Evolutionary conservation across 2,797 vertebrate species (phyloP).

Genomic region (Spondyliosoma cantharus): DNA sequence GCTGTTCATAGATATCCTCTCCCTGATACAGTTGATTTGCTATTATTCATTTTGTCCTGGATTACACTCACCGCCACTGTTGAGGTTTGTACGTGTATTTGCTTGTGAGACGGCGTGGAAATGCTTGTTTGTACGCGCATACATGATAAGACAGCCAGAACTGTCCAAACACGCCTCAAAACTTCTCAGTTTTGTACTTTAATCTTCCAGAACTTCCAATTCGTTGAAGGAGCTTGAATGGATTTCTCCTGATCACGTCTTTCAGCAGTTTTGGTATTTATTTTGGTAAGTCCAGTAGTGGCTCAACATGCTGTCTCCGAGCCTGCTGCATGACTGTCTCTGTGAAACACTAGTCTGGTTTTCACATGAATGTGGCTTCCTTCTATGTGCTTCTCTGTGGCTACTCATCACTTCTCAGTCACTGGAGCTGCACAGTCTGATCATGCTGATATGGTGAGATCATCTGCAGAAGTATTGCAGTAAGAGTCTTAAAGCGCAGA

Average conservation of each 20-base stretch:
- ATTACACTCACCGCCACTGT: neutral
- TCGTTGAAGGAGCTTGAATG: conserved; percentile 67
- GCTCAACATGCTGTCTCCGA: conserved; percentile 59
- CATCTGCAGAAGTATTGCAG: conserved; percentile 21
- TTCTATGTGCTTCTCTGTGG: conserved; percentile 30
- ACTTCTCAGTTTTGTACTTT: conserved; percentile 49
- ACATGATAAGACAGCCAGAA: conserved; percentile 42
- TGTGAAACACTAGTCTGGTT: conserved; percentile 37
- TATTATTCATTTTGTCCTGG: neutral
- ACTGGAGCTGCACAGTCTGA: conserved; percentile 12
- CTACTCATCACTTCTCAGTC: conserved; percentile 30
- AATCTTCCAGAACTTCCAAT: conserved; percentile 59
- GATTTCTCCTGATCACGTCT: conserved; percentile 73
- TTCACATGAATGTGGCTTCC: conserved; percentile 35
- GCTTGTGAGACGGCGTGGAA: conserved; percentile 19
- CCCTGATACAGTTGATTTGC: neutral
- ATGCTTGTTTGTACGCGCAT: conserved; percentile 44
- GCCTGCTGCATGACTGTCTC: conserved; percentile 38
- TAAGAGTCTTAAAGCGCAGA: neutral
- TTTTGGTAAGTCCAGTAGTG: conserved; percentile 65
- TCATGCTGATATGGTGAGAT: conserved; percentile 32
- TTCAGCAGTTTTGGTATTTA: conserved; percentile 72
- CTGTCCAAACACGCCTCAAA: conserved; percentile 52
- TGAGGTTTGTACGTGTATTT: conserved; percentile 13
- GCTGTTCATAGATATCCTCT: neutral